These are phyloP conservation scores for Malurus cyaneus DNA, from an alignment of 2,113 vertebrate species.

Conservation along the genomic window DNA sequence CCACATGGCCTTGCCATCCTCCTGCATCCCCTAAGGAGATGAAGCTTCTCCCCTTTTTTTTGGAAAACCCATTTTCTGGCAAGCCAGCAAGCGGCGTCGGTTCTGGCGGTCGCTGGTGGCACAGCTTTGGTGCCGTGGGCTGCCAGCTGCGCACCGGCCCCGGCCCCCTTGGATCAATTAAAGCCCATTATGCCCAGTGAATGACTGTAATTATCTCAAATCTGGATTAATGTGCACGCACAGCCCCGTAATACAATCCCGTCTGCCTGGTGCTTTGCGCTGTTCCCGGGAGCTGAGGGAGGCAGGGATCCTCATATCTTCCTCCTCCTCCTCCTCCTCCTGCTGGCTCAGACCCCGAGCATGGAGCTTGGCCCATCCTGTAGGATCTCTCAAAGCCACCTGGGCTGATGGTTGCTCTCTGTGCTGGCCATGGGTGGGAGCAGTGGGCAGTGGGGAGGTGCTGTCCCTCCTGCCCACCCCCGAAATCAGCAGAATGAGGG, in stretches of 20 bases:
- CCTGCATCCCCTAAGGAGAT: background rate
- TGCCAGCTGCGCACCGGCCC: background rate
- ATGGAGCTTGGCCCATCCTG: background rate
- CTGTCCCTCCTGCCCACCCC: background rate
- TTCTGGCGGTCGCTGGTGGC: background rate
- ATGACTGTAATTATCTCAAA: constrained; percentile 65
- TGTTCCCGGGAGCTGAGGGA: background rate
- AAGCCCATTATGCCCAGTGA: constrained; percentile 56
- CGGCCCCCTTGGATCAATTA: constrained; percentile 41
- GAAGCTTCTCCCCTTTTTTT: background rate
- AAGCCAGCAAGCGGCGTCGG: rapidly evolving
- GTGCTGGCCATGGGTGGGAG: rapidly evolving
- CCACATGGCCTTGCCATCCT: background rate
- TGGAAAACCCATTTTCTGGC: background rate
- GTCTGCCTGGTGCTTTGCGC: background rate
- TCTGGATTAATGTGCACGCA: constrained; percentile 43
- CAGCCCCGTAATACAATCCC: constrained; percentile 12
- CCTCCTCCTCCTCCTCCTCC: background rate
- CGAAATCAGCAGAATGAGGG: background rate
- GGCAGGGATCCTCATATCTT: background rate
- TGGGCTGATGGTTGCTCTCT: background rate
- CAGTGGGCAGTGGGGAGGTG: background rate
- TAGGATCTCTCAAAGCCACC: rapidly evolving
- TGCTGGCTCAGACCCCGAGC: background rate
- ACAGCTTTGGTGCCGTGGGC: background rate